Evolutionary conservation across 2,113 vertebrate species (phyloP).

Genomic region (Corythornis vintsioides): DNA sequence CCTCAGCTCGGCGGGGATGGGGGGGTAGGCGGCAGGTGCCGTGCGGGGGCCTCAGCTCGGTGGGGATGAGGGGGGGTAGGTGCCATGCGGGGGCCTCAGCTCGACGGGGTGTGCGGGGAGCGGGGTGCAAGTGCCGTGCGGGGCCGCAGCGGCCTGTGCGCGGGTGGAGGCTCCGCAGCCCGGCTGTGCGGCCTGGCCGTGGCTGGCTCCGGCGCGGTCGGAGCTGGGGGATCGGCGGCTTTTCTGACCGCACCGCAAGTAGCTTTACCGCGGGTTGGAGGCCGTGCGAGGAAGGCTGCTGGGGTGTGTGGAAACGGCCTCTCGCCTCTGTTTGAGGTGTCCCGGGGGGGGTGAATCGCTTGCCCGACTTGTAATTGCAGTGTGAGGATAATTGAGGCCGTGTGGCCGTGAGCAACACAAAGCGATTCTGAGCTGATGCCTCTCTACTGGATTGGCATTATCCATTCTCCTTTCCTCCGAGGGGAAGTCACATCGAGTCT

Average conservation of each 20-base stretch:
- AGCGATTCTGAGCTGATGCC: neutral
- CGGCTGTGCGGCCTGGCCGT: neutral
- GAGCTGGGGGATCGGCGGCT: fast-evolving
- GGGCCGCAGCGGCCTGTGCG: fast-evolving
- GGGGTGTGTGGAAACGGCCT: neutral
- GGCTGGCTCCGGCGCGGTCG: neutral
- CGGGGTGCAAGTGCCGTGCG: fast-evolving
- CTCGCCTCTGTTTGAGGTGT: neutral
- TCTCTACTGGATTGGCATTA: neutral
- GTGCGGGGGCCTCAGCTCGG: too few species aligned
- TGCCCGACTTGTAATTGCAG: neutral
- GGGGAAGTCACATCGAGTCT: neutral
- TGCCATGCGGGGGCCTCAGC: neutral
- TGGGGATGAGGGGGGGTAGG: too few species aligned
- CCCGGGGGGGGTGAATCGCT: neutral
- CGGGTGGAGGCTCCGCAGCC: neutral
- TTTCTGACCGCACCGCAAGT: neutral
- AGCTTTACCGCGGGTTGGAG: neutral
- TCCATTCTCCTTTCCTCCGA: neutral
- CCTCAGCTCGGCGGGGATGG: neutral
- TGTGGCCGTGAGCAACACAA: neutral
- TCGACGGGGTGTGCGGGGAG: fast-evolving
- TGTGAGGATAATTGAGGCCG: neutral
- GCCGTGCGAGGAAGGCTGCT: neutral
- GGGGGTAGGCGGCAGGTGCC: too few species aligned